Conservation (phyloP, 2,888 invertebrate species). For the Drosophila lacicola region DNA sequence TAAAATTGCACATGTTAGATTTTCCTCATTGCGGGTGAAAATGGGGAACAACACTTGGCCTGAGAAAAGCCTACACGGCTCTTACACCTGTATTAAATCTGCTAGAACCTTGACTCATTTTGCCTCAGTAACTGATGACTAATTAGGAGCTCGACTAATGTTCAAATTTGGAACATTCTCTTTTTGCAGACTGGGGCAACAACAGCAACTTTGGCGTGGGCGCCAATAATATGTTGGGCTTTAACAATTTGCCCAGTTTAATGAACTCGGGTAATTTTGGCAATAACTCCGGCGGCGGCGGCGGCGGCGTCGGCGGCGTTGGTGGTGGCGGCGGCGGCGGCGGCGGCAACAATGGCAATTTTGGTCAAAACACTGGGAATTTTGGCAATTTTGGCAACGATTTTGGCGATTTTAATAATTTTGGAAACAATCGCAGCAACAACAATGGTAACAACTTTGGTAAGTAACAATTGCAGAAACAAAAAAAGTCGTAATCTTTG, state of each 20-base stretch:
- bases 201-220: slow-evolving; percentile 78
- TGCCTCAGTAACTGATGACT: not conserved
- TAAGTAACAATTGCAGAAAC: slow-evolving; percentile 22
- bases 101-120: not conserved
- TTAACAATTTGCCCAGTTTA: slow-evolving; percentile 79
- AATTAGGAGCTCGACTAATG: slow-evolving; percentile 10
- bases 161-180: slow-evolving; percentile 17
- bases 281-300: slow-evolving; percentile 74
- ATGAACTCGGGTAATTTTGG: slow-evolving; percentile 81
- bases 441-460: slow-evolving; percentile 67
- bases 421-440: slow-evolving; percentile 69
- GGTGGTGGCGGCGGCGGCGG: slow-evolving; percentile 42
- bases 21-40: no score
- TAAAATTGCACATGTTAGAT: no score
- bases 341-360: slow-evolving; percentile 64
- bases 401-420: slow-evolving; percentile 69
- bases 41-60: no score
- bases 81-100: no score
- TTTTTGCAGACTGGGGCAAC: slow-evolving; percentile 75
- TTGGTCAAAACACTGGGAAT: slow-evolving; percentile 68
- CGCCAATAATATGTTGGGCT: slow-evolving; percentile 83
- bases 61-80: no score
- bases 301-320: slow-evolving; percentile 64
- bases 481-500: not conserved
- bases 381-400: slow-evolving; percentile 68